Evolutionary conservation across 2,888 invertebrate species (phyloP).

Genomic region (Euphydryas editha): DNA sequence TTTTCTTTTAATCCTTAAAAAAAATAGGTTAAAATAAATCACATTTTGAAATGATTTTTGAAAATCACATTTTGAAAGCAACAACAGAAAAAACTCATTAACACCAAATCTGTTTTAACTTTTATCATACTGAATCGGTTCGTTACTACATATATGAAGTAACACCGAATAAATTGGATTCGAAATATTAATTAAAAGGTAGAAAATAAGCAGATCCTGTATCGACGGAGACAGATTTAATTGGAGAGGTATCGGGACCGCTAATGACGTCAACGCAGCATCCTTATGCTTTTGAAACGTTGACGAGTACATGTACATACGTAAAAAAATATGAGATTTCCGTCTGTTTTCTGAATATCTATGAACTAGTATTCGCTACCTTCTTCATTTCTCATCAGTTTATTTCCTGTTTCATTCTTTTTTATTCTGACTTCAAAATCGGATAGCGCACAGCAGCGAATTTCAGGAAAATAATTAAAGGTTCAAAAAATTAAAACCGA

Average conservation of each 20-base stretch:
- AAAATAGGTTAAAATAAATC: too few species aligned
- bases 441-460: too few species aligned
- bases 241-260: constrained; percentile 35
- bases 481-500: too few species aligned
- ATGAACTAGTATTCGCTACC: neutral
- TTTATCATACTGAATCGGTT: neutral
- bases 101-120: neutral
- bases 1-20: too few species aligned
- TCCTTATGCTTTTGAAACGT: constrained; percentile 32
- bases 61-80: neutral
- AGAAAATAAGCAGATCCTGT: constrained; percentile 5
- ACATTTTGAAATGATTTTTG: neutral
- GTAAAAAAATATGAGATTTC: neutral
- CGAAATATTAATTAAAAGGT: constrained; percentile 11
- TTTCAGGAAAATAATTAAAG: too few species aligned
- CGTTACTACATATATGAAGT: neutral
- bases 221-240: constrained; percentile 15
- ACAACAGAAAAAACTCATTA: neutral
- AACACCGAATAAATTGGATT: neutral
- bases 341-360: neutral
- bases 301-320: constrained; percentile 36
- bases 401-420: too few species aligned
- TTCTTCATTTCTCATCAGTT: too few species aligned
- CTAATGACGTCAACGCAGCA: constrained; percentile 40
- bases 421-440: too few species aligned